Conservation (phyloP, 1,140 invertebrate species). For the Armadillidium nasatum region DNA sequence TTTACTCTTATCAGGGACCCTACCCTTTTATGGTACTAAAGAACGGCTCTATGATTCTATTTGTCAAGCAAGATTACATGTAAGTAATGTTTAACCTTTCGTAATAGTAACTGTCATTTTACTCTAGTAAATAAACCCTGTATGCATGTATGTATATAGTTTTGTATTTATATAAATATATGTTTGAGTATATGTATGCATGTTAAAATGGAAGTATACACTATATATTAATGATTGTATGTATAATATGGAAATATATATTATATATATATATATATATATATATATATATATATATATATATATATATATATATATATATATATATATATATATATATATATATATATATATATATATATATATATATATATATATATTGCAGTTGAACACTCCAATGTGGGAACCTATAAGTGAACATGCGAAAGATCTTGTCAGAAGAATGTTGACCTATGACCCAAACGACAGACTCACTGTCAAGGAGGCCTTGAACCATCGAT, state of each 20-base stretch:
- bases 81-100: slow-evolving; percentile 52
- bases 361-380: neutral
- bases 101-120: neutral
- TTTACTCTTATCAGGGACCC: slow-evolving; percentile 82
- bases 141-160: too few relatives aligned
- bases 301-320: neutral
- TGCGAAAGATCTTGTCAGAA: slow-evolving; percentile 88
- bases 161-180: too few relatives aligned
- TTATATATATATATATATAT: neutral
- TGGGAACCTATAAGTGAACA: slow-evolving; percentile 87
- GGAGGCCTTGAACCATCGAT: slow-evolving; percentile 88
- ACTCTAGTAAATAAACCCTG: neutral
- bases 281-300: slow-evolving; percentile 4
- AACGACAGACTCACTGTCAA: slow-evolving; percentile 86
- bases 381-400: slow-evolving; percentile 70
- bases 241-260: too few relatives aligned
- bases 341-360: neutral
- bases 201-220: too few relatives aligned
- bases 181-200: too few relatives aligned
- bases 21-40: slow-evolving; percentile 91
- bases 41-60: slow-evolving; percentile 86
- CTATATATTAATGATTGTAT: too few relatives aligned
- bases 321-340: slow-evolving; percentile 6
- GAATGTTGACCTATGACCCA: slow-evolving; percentile 85
- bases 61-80: slow-evolving; percentile 74